phyloP scores from a whole-genome alignment of 92 coral and sea anemone genomes.

The Epizoanthus stellaris region DNA sequence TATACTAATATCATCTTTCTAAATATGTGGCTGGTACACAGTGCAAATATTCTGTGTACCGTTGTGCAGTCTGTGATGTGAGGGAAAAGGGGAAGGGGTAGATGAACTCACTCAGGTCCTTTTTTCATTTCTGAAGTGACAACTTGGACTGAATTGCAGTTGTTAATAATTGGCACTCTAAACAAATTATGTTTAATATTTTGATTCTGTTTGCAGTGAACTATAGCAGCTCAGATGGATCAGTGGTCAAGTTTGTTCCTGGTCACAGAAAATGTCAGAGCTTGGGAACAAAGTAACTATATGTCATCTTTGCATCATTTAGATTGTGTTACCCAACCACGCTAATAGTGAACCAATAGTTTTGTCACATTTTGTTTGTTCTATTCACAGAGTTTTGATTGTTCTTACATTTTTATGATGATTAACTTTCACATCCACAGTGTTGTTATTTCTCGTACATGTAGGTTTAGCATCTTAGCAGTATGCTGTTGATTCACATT shows the following conservation, averaged over 20 bases:
- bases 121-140: too few relatives aligned
- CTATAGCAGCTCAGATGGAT: slow-evolving; percentile 34
- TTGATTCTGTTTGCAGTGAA: slow-evolving; percentile 28
- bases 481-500: slow-evolving; percentile 9
- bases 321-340: not conserved
- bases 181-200: not conserved
- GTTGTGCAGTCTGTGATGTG: too few relatives aligned
- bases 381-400: not conserved
- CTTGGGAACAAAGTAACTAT: slow-evolving; percentile 78
- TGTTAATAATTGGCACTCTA: too few relatives aligned
- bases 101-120: too few relatives aligned
- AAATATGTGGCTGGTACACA: too few relatives aligned
- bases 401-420: not conserved
- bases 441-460: not conserved
- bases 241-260: slow-evolving; percentile 71
- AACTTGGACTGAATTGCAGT: too few relatives aligned
- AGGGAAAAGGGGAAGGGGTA: too few relatives aligned
- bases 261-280: slow-evolving; percentile 93
- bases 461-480: not conserved
- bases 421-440: not conserved
- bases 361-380: not conserved
- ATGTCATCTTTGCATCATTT: slow-evolving; percentile 28
- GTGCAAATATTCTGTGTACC: too few relatives aligned
- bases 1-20: too few relatives aligned
- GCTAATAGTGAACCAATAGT: too few relatives aligned